Evolutionary conservation across 2,888 invertebrate species (phyloP), one percentile per base, ranked within the genome.

Genomic region (Agrotis puta): DNA sequence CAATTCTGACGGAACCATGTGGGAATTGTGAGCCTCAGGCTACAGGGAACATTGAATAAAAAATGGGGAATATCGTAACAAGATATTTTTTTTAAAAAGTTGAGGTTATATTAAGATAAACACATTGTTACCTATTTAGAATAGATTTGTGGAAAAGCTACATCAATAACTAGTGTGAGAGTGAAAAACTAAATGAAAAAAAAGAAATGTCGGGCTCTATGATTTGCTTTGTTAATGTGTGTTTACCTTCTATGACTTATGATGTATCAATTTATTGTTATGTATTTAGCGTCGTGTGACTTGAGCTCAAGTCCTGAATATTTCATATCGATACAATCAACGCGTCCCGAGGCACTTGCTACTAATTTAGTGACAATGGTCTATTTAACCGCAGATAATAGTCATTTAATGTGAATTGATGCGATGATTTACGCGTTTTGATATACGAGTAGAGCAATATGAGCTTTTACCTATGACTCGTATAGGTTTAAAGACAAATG

Each of bases 301-400:
- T 78, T 62, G 53, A 59, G 72, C 70, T 56, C 65, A 72, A 66
- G 80, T 84, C 75, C 81, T 83, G 83, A 87, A 86, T 86, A 87
- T 84, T 85, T 88, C 84, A 85, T 86, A 86, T 85, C 84, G 82
- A 83, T 84, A 87, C 82, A 87, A 88, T 88, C 85, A 88, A 84
- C 86, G 85, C 81, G 85, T 86, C 84, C 84, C 81, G 80, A 82
- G 87, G 85, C 87, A 87, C 88, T 88, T 88, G 85, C 86, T 84
- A 83, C 84, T 88, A 90, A 89, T 89, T 89, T 86, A 88, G 85
- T 88, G 83, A 87, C 85, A 90, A 90, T 87, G 78, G 80, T 82
- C 87, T 87, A 85, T 86, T 86, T 84, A 87, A 83, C 67, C 71
- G 67, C 71, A 84, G 85, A 85, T 87, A 81, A 83, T 79, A 79